A percentile compares a stretch with the other conserved stretches of the same genome.
phyloP scores from a whole-genome alignment of 2,797 vertebrate genomes.

The Scleropages formosus region DNA sequence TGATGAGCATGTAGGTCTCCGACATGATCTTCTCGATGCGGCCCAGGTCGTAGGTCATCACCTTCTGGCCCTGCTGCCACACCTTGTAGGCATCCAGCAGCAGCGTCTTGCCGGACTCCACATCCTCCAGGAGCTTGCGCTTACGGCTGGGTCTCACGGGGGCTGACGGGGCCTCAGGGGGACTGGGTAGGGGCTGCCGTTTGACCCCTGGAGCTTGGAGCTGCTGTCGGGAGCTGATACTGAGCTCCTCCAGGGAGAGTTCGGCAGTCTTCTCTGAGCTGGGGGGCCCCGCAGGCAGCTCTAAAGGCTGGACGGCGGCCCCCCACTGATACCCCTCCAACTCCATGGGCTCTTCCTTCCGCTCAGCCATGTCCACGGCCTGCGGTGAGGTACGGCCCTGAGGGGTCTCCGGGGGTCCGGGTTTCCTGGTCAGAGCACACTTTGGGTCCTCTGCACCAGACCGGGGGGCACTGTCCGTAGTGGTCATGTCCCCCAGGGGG shows the following conservation, averaged over 20 bases:
- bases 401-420: constrained; percentile 62
- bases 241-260: constrained; percentile 92
- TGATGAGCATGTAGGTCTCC: constrained; percentile 97
- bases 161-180: constrained; percentile 59
- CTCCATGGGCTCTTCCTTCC: constrained; percentile 84
- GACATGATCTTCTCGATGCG: constrained; percentile 98
- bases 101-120: constrained; percentile 89
- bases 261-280: constrained; percentile 76
- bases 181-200: constrained; percentile 46
- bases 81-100: constrained; percentile 92
- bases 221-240: constrained; percentile 85
- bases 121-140: constrained; percentile 88
- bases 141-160: constrained; percentile 80
- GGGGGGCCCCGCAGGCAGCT: constrained; percentile 44
- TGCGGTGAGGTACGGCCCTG: constrained; percentile 58
- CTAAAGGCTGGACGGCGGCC: constrained; percentile 59
- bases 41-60: constrained; percentile 86
- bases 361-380: constrained; percentile 55
- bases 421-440: constrained; percentile 78
- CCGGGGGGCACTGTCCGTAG: constrained; percentile 81
- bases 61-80: constrained; percentile 98
- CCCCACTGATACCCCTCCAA: constrained; percentile 62
- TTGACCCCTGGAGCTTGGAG: constrained; percentile 52
- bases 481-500: constrained; percentile 88
- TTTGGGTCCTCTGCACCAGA: constrained; percentile 81